Evolutionary conservation across 1,140 invertebrate genomes (phyloP).

Genomic region (Trissolcus basalis): DNA sequence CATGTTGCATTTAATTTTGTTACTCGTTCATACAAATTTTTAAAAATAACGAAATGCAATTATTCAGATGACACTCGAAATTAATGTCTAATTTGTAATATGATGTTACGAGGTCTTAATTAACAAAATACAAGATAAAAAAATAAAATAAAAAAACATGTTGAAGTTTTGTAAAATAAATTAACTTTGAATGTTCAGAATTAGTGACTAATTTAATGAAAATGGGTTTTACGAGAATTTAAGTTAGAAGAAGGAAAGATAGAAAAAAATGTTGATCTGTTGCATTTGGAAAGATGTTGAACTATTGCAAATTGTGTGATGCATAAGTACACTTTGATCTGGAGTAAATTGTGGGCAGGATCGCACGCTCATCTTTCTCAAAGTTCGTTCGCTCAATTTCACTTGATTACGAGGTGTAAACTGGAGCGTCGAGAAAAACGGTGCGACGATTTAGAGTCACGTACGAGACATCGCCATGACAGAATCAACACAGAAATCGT

Average conservation of each 20-base stretch:
- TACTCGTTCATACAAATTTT: too few relatives aligned
- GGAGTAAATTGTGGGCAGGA: constrained; percentile 13
- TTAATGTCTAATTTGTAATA: too few relatives aligned
- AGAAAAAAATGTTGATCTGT: constrained; percentile 10
- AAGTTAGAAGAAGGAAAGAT: neutral
- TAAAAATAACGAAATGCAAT: too few relatives aligned
- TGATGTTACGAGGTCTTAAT: too few relatives aligned
- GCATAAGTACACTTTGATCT: constrained; percentile 16
- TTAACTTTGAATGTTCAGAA: too few relatives aligned
- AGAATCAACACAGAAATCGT: constrained; percentile 14
- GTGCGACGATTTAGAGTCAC: constrained; percentile 9
- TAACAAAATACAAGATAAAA: too few relatives aligned
- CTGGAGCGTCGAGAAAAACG: constrained; percentile 2
- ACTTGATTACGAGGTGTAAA: constrained; percentile 29
- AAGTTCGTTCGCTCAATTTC: constrained; percentile 31
- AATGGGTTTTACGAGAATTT: too few relatives aligned
- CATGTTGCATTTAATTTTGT: too few relatives aligned
- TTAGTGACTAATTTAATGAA: too few relatives aligned
- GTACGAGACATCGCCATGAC: constrained; percentile 13
- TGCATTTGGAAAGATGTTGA: neutral
- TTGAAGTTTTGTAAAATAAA: too few relatives aligned
- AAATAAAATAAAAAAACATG: too few relatives aligned
- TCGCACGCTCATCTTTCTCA: constrained; percentile 13
- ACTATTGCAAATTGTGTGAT: neutral
- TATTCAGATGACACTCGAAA: too few relatives aligned